Base-by-base conservation (phyloP, 2,797 vertebrate species). In the Nothura maculosa region DNA sequence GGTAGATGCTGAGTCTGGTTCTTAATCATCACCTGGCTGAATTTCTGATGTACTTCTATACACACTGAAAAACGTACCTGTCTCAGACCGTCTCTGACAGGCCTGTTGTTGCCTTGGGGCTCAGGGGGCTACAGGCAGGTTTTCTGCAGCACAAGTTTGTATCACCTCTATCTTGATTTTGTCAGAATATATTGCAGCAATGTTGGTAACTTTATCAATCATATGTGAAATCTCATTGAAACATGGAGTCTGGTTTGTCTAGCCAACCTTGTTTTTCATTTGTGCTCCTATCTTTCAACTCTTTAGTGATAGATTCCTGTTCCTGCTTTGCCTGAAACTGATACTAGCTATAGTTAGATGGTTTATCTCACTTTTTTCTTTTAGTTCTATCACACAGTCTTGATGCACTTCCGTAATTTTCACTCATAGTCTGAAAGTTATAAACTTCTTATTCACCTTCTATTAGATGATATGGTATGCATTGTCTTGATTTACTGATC, bases 81-180 rank as follows among this genome's bases (percentile, higher is more conserved):
- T 36, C 28, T 27, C n/a, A 28, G n/a, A n/a, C 16, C 12, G 10
- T 61, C 20, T 81, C 57, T 57, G 55, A 36, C 22, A 55, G 47
- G 4, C 0, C 0, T 15, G 3, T 11, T 74, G 1, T 16, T 67
- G 14, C 36, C 9, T 34, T 7, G 52, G 48, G 10, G 17, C 4
- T 12, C 76, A 32, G 32, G 38, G 43, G 8, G 17, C 22, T 45
- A 4, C 2, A 9, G 10, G 3, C 30, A 5, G 22, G 27, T 63
- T 74, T 89, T 78, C 12, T 67, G 78, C 25, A 40, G 30, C 57
- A 57, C 9, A 48, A 11, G 3, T 77, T 79, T 38, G 3, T 67
- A 66, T 8, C 0, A 0, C 43, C 62, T 2, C 9, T 83, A 22
- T 85, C 28, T 62, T 58, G 50, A 58, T 78, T 84, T 75, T 90